A percentile compares a stretch with the other conserved stretches of the same genome.
These are phyloP conservation scores for Rhamphomyia laevipes DNA, from an alignment of 2,888 invertebrate genomes.

Conservation along the genomic window DNA sequence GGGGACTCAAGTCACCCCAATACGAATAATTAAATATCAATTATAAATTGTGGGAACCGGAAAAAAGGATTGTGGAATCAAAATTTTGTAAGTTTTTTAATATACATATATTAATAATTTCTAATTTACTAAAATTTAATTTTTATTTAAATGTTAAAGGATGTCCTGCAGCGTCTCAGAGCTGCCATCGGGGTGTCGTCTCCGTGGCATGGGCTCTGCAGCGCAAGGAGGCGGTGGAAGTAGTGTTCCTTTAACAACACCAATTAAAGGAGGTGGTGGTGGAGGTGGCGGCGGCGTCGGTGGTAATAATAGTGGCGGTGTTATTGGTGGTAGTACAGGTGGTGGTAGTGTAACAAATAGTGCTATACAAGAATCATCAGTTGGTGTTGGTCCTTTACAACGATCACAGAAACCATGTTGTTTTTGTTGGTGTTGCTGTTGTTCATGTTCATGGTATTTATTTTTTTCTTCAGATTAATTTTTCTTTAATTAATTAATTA, in stretches of 20 bases:
- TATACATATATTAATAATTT: background rate
- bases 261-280: slow-evolving; percentile 19
- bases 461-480: background rate
- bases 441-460: slow-evolving; percentile 53
- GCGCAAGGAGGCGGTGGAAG: slow-evolving; percentile 27
- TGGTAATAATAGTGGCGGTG: slow-evolving; percentile 13
- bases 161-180: slow-evolving; percentile 49
- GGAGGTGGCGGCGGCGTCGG: slow-evolving; percentile 23
- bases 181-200: slow-evolving; percentile 37
- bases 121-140: background rate
- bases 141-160: too few species aligned
- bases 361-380: slow-evolving; percentile 30
- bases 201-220: slow-evolving; percentile 37
- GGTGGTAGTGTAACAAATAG: slow-evolving; percentile 21
- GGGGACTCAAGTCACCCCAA: too few species aligned
- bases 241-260: slow-evolving; percentile 24
- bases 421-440: slow-evolving; percentile 59
- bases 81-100: too few species aligned
- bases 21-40: too few species aligned
- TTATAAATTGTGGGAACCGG: too few species aligned
- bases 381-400: slow-evolving; percentile 29
- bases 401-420: slow-evolving; percentile 49
- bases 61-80: too few species aligned
- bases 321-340: slow-evolving; percentile 22
- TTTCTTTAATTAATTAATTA: background rate